These are phyloP conservation scores for Nephrotoma guestfalica DNA, from an alignment of 2,888 invertebrate genomes.

Conservation along the genomic window DNA sequence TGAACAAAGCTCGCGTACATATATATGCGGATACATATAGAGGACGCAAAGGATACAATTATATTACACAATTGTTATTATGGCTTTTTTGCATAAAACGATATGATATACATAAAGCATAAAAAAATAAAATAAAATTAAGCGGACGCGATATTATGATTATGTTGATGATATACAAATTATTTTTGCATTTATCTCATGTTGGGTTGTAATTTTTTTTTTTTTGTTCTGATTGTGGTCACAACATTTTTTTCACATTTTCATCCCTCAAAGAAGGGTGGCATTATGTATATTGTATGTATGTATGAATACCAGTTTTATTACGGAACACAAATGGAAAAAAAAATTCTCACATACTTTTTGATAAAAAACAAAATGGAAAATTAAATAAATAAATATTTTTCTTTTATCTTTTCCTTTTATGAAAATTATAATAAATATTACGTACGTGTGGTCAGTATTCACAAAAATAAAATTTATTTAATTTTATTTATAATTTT, in stretches of 20 bases:
- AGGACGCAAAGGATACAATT: background rate
- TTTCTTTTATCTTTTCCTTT: background rate
- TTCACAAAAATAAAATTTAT: background rate
- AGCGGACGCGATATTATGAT: background rate
- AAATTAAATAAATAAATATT: background rate
- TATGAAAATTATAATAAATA: background rate
- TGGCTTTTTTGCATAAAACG: background rate
- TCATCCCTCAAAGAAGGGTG: background rate
- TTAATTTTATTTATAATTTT: background rate
- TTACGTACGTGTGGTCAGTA: background rate
- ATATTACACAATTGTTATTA: background rate
- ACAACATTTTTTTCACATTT: background rate
- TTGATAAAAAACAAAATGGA: background rate
- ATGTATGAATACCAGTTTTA: background rate
- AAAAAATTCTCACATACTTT: background rate
- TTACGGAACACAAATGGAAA: background rate
- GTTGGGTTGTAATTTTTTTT: background rate
- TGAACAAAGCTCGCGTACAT: background rate
- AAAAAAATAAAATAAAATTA: background rate
- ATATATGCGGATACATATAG: background rate
- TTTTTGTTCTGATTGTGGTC: background rate
- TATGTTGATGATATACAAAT: background rate
- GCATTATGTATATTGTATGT: background rate
- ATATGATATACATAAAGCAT: background rate
- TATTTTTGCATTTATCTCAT: background rate